phyloP scores from a whole-genome alignment of 2,113 vertebrate genomes.

The Chaetorhynchus papuensis region DNA sequence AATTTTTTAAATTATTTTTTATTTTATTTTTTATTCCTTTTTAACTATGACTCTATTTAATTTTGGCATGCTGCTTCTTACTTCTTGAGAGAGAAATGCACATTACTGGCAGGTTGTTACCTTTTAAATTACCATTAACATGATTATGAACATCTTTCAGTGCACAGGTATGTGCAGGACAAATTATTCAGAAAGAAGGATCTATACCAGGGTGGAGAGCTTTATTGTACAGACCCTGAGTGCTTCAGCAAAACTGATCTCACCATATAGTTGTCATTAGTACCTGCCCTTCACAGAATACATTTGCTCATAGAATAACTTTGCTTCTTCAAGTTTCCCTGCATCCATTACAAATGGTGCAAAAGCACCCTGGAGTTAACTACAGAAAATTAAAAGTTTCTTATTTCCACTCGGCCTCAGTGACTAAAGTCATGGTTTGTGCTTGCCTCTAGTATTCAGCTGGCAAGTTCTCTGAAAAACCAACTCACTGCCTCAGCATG shows the following conservation, averaged over 20 bases:
- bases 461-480: not conserved
- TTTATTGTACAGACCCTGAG: not conserved
- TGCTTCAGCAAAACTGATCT: not conserved
- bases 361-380: not conserved
- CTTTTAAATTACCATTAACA: not conserved
- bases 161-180: not conserved
- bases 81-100: not conserved
- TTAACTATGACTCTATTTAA: not conserved
- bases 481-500: not conserved
- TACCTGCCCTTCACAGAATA: not conserved
- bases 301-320: not conserved
- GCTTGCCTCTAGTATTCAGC: not conserved
- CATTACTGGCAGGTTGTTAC: not conserved
- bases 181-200: not conserved
- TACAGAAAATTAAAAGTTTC: not conserved
- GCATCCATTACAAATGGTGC: not conserved
- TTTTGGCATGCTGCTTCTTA: not conserved
- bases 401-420: not conserved
- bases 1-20: not conserved
- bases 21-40: not conserved
- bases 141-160: not conserved
- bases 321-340: not conserved
- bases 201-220: not conserved
- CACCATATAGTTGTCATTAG: not conserved
- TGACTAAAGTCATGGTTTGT: not conserved